Conservation (phyloP, 2,113 vertebrate genomes). For the Ceratotherium simum region DNA sequence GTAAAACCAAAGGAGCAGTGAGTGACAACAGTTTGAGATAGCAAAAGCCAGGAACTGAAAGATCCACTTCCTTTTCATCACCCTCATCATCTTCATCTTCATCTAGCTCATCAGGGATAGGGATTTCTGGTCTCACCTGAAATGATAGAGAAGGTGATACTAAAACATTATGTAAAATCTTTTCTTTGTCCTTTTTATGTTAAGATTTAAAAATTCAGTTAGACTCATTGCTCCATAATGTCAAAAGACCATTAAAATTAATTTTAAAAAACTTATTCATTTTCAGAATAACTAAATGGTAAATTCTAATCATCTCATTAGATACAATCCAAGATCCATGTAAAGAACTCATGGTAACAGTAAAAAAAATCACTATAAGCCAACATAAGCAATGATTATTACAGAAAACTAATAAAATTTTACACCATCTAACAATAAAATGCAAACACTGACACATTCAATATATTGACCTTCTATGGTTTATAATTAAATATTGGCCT, state of each 20-base stretch:
- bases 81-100: conserved; percentile 85
- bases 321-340: not conserved
- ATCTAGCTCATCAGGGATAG: conserved; percentile 81
- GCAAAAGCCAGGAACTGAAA: conserved; percentile 92
- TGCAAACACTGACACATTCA: conserved; percentile 26
- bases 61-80: conserved; percentile 86
- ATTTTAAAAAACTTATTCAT: not conserved
- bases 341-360: conserved; percentile 41
- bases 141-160: not conserved
- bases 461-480: not conserved
- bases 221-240: not conserved
- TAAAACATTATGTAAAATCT: not conserved
- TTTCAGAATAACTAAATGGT: conserved; percentile 17
- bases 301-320: conserved; percentile 37
- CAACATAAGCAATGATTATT: conserved; percentile 32
- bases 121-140: conserved; percentile 89
- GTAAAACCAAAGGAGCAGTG: conserved; percentile 87
- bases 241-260: conserved; percentile 9
- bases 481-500: conserved; percentile 57
- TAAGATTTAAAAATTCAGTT: not conserved
- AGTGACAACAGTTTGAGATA: conserved; percentile 93
- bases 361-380: conserved; percentile 46
- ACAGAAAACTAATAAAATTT: conserved; percentile 62
- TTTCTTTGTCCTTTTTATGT: not conserved
- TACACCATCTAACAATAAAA: not conserved